These are phyloP conservation scores for Takifugu bimaculatus DNA, from an alignment of 2,113 vertebrate species.

Conservation along the genomic window DNA sequence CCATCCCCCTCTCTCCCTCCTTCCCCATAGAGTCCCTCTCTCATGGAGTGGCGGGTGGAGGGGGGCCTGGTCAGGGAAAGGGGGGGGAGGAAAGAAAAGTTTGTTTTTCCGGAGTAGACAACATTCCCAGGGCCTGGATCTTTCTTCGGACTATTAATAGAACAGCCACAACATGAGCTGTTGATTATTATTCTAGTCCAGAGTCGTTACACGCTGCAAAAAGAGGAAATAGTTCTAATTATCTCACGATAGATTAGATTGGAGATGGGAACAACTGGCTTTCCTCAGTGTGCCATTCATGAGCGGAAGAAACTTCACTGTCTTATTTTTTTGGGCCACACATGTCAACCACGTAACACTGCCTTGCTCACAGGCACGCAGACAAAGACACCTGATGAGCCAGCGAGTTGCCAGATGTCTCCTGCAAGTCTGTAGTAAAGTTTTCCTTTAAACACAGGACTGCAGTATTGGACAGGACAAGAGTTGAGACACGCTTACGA, in stretches of 20 bases:
- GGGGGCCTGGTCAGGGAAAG: background rate
- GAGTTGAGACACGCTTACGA: slow-evolving; percentile 27
- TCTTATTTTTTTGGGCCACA: slow-evolving; percentile 10
- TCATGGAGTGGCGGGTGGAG: slow-evolving; percentile 16
- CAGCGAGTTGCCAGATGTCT: background rate
- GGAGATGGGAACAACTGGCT: background rate
- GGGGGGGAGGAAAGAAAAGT: slow-evolving; percentile 36
- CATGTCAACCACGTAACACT: background rate
- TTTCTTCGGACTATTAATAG: slow-evolving; percentile 70
- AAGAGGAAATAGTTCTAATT: background rate
- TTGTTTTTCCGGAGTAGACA: slow-evolving; percentile 66
- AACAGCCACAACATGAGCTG: slow-evolving; percentile 35
- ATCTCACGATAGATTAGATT: background rate
- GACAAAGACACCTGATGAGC: slow-evolving; percentile 1
- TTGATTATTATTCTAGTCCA: slow-evolving; percentile 9
- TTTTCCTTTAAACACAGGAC: background rate
- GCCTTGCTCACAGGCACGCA: background rate
- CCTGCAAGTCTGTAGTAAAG: background rate
- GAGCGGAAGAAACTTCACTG: background rate
- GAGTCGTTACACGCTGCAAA: background rate
- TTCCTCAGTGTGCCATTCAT: background rate
- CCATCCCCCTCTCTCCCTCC: slow-evolving; percentile 19
- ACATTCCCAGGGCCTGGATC: slow-evolving; percentile 69
- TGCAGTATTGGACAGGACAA: slow-evolving; percentile 38
- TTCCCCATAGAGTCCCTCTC: slow-evolving; percentile 29